Base-by-base conservation (phyloP, 92 coral and sea anemone genomes). In the Siderastrea siderea region DNA sequence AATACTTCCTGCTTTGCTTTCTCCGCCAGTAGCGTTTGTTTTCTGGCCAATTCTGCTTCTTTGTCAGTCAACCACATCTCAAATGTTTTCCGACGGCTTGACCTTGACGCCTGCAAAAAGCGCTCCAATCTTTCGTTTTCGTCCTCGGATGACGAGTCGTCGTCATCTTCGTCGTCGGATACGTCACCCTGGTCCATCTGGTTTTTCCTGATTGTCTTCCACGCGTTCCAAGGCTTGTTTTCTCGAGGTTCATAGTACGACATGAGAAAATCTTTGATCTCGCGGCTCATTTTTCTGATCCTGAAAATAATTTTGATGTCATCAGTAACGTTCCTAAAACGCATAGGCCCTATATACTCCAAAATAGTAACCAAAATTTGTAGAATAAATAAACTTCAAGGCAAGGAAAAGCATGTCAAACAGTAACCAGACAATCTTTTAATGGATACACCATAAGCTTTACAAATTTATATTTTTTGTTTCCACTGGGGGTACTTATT, bases 31-130 rank as follows among this genome's bases (percentile, higher is more conserved):
- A 46, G 44, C 3, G 78, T 74, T 52, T 86, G 79, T 75, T 81
- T 54, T 52, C 75, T 59, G 0, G 67, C 80, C 46, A 52, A 53
- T 61, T 86, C 58, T 8, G 71, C 86, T 60, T 91, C 94, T 74
- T 91, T 91, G 51, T 80, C 94, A 1, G 91, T 86, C 3, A 91
- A 19, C 94, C 94, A 91, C 45, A 81, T 65, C 63, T 91, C 94
- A 48, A 91, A 91, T 47, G 94, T 84, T 67, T 91, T 91, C 51
- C 94, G 88, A 17, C 90, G 87, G 44, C 46, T 15, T 7, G 86
- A 54, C 55, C 13, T 57, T 8, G 65, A 26, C 2, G 53, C 43
- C 80, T 83, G 79, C 19, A 71, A 12, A 63, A 55, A 83, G 47
- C 71, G 54, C 61, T 58, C 64, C 49, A 83, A 49, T 26, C 47